phyloP scores from a whole-genome alignment of 1,140 invertebrate species.

The Aphis craccivora region DNA sequence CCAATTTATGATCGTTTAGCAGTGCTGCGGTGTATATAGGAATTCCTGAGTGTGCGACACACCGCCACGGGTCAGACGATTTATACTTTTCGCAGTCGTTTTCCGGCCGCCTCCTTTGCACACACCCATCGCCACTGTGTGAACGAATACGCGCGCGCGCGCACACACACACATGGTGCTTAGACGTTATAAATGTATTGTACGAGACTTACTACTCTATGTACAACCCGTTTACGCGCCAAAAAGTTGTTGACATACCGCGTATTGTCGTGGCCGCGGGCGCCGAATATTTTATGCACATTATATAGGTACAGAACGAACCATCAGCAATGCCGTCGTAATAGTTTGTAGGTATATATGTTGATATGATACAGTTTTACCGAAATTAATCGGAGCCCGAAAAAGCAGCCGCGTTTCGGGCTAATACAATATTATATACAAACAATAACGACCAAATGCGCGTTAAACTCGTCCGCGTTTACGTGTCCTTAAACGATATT shows the following conservation, averaged over 20 bases:
- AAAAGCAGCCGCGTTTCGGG: neutral
- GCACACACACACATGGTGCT: neutral
- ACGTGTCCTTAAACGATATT: too few relatives aligned
- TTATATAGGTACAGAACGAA: neutral
- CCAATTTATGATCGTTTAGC: slow-evolving; percentile 46
- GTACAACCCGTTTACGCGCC: neutral
- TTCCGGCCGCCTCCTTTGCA: neutral
- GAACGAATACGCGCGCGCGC: neutral
- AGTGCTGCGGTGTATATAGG: too few relatives aligned
- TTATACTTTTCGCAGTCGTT: slow-evolving; percentile 37
- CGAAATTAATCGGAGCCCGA: neutral
- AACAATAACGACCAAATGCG: neutral
- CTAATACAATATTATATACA: neutral
- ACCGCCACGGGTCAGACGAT: slow-evolving; percentile 17
- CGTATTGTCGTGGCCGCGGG: neutral
- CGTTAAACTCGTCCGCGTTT: neutral
- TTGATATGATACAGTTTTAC: neutral
- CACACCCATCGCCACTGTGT: neutral
- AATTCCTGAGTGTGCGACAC: slow-evolving; percentile 19
- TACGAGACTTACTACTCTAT: too few relatives aligned
- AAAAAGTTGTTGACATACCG: slow-evolving; percentile 14
- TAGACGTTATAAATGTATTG: neutral
- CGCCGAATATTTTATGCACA: neutral
- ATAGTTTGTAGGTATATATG: neutral
- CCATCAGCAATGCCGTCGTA: neutral